Evolutionary conservation across 2,888 invertebrate genomes (phyloP).

Genomic region (Poecilobothrus nobilitatus): DNA sequence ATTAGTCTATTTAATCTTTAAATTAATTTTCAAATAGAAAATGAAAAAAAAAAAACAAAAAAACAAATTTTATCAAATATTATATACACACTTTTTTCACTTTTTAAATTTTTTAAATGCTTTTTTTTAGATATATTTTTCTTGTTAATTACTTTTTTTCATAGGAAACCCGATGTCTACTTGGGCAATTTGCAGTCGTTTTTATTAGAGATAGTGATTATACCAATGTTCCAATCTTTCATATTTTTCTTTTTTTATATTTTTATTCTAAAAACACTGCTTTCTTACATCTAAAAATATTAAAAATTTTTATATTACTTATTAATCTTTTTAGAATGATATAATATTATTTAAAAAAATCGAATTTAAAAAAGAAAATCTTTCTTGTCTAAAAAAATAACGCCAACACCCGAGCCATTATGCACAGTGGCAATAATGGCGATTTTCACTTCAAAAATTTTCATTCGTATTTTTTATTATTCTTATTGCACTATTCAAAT

Average conservation of each 20-base stretch:
- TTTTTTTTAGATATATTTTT: slow-evolving; percentile 5
- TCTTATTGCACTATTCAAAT: slow-evolving; percentile 1
- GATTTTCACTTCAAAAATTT: slow-evolving; percentile 11
- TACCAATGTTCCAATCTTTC: slow-evolving; percentile 3
- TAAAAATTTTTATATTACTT: neutral
- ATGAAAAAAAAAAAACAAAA: slow-evolving; percentile 1
- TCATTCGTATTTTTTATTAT: slow-evolving; percentile 4
- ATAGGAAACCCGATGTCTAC: neutral
- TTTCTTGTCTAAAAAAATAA: slow-evolving; percentile 18
- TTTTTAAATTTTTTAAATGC: slow-evolving; percentile 8
- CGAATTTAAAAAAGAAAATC: neutral
- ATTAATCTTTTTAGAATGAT: neutral
- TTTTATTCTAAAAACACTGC: neutral
- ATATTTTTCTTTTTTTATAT: neutral
- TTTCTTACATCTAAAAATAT: neutral
- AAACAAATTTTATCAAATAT: neutral
- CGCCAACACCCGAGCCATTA: slow-evolving; percentile 29
- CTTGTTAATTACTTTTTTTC: neutral
- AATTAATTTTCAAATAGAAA: neutral
- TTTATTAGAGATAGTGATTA: slow-evolving; percentile 2
- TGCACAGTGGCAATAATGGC: slow-evolving; percentile 24
- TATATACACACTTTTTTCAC: slow-evolving; percentile 9
- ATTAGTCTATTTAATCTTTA: slow-evolving; percentile 9
- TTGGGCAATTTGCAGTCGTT: slow-evolving; percentile 3
- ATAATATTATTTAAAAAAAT: neutral